Evolutionary conservation across 2,113 vertebrate species (phyloP).

Genomic region (Oostethus manadensis): DNA sequence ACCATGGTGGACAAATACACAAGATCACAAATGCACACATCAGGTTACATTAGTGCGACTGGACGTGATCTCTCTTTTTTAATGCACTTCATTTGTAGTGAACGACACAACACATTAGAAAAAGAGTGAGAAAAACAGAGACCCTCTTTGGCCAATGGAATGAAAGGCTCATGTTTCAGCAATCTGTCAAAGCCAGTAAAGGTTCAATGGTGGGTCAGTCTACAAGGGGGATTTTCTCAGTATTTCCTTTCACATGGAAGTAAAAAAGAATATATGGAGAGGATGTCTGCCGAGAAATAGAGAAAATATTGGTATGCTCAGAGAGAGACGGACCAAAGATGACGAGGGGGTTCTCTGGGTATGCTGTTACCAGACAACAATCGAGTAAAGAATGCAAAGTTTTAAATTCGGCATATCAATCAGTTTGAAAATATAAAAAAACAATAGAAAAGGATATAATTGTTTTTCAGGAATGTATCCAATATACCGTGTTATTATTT

Average conservation of each 20-base stretch:
- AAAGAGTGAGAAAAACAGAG: conserved; percentile 12
- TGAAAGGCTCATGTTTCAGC: conserved; percentile 56
- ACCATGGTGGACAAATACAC: conserved; percentile 42
- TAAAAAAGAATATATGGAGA: conserved; percentile 29
- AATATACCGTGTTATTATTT: no score
- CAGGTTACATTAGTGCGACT: conserved; percentile 40
- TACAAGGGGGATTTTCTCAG: conserved; percentile 35
- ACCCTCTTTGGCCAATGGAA: conserved; percentile 45
- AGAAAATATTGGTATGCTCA: conserved; percentile 25
- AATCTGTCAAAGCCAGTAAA: conserved; percentile 61
- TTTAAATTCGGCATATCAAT: no score
- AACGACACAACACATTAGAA: conserved; percentile 56
- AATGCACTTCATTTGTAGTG: conserved; percentile 48
- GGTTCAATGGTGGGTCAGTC: conserved; percentile 67
- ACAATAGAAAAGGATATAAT: no score
- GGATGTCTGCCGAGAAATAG: conserved; percentile 18
- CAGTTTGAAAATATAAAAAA: no score
- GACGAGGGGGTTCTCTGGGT: background rate
- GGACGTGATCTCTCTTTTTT: conserved; percentile 55
- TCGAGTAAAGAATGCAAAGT: background rate
- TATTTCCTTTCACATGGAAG: conserved; percentile 41
- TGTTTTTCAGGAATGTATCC: no score
- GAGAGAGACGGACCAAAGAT: conserved; percentile 2
- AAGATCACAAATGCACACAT: conserved; percentile 25
- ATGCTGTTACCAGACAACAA: background rate